A percentile compares a stretch with the other conserved stretches of the same genome.
Evolutionary conservation across 2,113 vertebrate genomes (phyloP).

Genomic region (Thamnophis sirtalis): DNA sequence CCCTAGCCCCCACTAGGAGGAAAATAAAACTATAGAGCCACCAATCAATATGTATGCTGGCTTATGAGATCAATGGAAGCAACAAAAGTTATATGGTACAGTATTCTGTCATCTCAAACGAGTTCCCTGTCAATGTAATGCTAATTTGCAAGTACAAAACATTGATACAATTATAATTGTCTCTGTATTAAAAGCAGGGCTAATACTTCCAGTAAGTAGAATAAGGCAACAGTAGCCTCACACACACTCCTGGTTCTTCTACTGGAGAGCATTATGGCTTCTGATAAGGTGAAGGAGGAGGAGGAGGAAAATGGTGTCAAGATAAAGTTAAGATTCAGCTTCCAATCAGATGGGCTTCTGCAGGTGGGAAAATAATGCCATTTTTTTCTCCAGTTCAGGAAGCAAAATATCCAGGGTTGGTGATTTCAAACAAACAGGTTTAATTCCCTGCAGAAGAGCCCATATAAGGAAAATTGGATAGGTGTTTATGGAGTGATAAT

Average conservation of each 20-base stretch:
- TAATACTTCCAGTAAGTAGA: not conserved
- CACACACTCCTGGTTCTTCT: not conserved
- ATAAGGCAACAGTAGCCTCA: not conserved
- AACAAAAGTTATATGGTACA: not conserved
- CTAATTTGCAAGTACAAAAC: not conserved
- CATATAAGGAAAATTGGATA: not conserved
- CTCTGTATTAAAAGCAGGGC: not conserved
- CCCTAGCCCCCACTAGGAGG: not conserved
- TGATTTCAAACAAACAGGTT: not conserved
- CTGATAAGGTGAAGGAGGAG: not conserved
- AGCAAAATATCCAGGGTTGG: not conserved
- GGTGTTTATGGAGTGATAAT: not conserved
- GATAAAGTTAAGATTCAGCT: not conserved
- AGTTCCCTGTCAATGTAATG: not conserved
- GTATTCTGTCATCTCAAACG: not conserved
- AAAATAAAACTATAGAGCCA: not conserved
- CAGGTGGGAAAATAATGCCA: not conserved
- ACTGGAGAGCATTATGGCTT: not conserved
- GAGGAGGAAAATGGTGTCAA: not conserved
- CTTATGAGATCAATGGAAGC: not conserved
- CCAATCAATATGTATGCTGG: not conserved
- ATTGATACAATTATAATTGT: not conserved
- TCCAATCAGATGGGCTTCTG: not conserved
- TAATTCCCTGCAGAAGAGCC: not conserved
- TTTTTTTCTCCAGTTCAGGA: not conserved